Conservation (phyloP, 2,797 vertebrate genomes). For the Manis crassicaudata region DNA sequence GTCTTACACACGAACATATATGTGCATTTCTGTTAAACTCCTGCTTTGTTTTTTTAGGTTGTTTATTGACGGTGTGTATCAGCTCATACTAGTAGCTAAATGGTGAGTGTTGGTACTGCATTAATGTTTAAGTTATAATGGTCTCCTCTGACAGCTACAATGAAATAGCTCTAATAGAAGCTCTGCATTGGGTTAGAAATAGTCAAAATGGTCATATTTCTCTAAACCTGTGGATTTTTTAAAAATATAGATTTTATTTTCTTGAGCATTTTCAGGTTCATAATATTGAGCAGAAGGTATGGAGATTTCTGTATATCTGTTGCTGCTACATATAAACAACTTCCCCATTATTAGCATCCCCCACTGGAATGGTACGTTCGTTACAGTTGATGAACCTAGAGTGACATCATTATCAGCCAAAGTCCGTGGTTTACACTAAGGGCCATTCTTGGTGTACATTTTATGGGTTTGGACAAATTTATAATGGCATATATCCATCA, state of each 20-base stretch:
- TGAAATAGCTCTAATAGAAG: not conserved
- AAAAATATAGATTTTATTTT: not conserved
- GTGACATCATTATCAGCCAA: not conserved
- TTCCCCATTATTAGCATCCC: not conserved
- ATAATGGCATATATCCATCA: not conserved
- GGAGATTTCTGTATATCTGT: not conserved
- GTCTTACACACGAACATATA: not conserved
- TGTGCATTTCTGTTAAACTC: not conserved
- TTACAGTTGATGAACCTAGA: not conserved
- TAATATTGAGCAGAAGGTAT: not conserved
- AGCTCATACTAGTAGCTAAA: not conserved
- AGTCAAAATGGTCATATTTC: not conserved
- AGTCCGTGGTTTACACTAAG: not conserved
- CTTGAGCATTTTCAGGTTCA: not conserved
- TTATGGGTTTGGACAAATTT: not conserved
- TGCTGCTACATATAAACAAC: not conserved
- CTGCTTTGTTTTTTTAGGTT: slow-evolving; percentile 4
- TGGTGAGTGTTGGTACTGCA: not conserved
- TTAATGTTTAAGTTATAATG: not conserved
- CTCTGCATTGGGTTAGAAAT: slow-evolving; percentile 2
- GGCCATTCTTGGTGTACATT: not conserved
- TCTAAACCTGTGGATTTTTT: not conserved
- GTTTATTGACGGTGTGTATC: not conserved
- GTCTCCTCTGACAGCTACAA: not conserved
- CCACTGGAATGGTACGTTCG: not conserved